Evolutionary conservation across 2,797 vertebrate species (phyloP).

Genomic region (Ataeniobius toweri): DNA sequence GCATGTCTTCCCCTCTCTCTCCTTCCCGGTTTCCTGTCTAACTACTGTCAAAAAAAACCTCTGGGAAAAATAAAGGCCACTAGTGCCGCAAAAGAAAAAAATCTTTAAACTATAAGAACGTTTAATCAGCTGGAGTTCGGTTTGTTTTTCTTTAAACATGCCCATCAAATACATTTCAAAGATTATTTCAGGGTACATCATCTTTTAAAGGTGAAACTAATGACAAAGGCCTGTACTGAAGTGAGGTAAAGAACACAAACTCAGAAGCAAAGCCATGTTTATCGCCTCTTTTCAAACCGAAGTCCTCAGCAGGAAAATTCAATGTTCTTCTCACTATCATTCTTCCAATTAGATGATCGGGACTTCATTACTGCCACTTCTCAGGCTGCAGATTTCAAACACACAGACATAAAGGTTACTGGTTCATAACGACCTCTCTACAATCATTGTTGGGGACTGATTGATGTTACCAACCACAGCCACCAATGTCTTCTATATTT

Average conservation of each 20-base stretch:
- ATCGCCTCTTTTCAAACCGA: neutral
- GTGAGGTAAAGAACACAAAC: conserved; percentile 12
- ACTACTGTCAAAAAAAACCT: no score
- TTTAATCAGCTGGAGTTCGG: conserved; percentile 4
- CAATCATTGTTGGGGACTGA: neutral
- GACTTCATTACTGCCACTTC: conserved; percentile 48
- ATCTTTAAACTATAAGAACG: neutral
- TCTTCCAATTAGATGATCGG: conserved; percentile 58
- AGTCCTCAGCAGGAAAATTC: conserved; percentile 43
- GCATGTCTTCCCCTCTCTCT: no score
- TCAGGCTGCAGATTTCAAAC: conserved; percentile 34
- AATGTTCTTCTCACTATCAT: conserved; percentile 49
- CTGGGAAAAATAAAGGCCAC: no score
- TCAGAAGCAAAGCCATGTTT: neutral
- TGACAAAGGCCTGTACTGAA: conserved; percentile 7
- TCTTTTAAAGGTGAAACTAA: neutral
- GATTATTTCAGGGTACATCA: neutral
- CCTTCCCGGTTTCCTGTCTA: no score
- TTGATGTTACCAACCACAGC: neutral
- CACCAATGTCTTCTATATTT: neutral
- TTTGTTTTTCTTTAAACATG: neutral
- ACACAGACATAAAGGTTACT: conserved; percentile 13
- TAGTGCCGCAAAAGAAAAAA: no score
- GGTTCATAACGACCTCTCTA: conserved; percentile 14
- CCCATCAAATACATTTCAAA: neutral